Conservation (phyloP, 2,797 vertebrate genomes). For the Morus bassanus region DNA sequence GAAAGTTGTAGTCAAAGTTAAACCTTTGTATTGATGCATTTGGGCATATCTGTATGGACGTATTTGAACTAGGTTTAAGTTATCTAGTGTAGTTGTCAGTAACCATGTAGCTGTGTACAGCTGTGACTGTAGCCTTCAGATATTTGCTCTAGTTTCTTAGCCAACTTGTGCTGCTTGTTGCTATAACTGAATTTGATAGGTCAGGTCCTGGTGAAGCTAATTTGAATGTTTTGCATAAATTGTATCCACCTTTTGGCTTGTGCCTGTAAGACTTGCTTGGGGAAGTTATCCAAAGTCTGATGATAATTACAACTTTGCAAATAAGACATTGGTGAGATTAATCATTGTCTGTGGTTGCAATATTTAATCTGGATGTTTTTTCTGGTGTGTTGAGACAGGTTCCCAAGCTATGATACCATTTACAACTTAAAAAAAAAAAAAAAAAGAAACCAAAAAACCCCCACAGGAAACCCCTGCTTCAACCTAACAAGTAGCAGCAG, state of each 20-base stretch:
- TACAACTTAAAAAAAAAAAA: not conserved
- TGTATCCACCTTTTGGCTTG: not conserved
- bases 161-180: not conserved
- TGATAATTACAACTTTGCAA: not conserved
- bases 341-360: not conserved
- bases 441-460: not conserved
- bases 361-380: not conserved
- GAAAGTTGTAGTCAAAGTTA: not conserved
- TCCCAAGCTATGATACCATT: not conserved
- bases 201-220: not conserved
- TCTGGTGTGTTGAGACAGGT: not conserved
- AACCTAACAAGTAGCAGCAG: not conserved
- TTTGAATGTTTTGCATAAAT: not conserved
- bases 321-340: not conserved
- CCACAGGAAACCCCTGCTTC: not conserved
- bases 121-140: not conserved
- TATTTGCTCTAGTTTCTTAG: not conserved
- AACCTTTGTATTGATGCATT: not conserved
- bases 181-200: not conserved
- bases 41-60: not conserved
- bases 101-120: not conserved
- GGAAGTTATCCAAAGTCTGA: not conserved
- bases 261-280: not conserved
- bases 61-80: not conserved
- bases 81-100: not conserved